Percentiles rank a stretch among this genome's conserved stretches.
Conservation (phyloP, 2,888 invertebrate genomes). For the Drosophila lacicola region DNA sequence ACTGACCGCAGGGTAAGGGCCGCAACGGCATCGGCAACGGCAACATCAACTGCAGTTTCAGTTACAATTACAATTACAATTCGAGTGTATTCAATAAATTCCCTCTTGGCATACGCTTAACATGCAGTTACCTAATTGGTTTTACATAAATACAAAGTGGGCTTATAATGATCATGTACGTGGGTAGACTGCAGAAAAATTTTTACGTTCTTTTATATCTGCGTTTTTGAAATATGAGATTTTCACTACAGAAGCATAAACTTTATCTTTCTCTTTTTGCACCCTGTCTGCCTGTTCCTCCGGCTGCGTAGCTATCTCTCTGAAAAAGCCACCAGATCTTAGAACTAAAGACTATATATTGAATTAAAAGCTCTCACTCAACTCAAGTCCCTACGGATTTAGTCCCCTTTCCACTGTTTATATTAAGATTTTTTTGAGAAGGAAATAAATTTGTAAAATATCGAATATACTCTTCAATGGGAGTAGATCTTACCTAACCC, state of each 20-base stretch:
- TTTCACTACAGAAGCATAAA: background rate
- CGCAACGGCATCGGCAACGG: slow-evolving; percentile 5
- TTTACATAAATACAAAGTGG: slow-evolving; percentile 11
- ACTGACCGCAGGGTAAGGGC: slow-evolving; percentile 45
- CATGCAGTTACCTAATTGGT: slow-evolving; percentile 35
- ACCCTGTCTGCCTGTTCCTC: too few relatives aligned
- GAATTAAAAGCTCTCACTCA: too few relatives aligned
- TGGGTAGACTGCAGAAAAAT: background rate
- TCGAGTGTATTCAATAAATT: slow-evolving; percentile 43
- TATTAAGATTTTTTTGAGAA: too few relatives aligned
- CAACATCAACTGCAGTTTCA: slow-evolving; percentile 25
- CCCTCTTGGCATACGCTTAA: slow-evolving; percentile 23
- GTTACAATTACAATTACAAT: slow-evolving; percentile 54
- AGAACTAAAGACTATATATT: too few relatives aligned
- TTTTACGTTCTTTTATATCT: slow-evolving; percentile 7
- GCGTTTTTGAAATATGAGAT: slow-evolving; percentile 7
- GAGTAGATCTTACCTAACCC: too few relatives aligned
- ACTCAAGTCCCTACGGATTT: too few relatives aligned
- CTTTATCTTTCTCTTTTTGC: background rate
- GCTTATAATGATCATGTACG: slow-evolving; percentile 5
- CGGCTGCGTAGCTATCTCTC: too few relatives aligned
- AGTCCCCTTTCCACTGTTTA: too few relatives aligned
- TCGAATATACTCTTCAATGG: too few relatives aligned
- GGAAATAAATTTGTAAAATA: too few relatives aligned
- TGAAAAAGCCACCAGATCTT: too few relatives aligned